Evolutionary conservation across 2,113 vertebrate genomes (phyloP), one percentile per base, ranked within the genome.

Genomic region (Ornithorhynchus anatinus): DNA sequence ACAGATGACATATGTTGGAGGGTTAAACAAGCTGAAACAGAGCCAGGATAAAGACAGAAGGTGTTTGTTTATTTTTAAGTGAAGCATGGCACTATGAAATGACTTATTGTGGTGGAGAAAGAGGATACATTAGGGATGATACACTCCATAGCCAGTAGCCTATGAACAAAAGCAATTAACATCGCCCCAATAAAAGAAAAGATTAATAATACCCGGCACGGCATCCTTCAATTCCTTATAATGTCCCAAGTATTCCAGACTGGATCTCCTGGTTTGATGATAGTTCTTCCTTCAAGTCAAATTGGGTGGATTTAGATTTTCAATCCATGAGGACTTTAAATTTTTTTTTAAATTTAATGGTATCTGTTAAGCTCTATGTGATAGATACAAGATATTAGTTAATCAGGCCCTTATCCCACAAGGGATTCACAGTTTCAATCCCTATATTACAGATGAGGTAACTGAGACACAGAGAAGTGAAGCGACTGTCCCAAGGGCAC

Each of bases 51-150:
- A 56, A 84, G 79, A 85, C 80, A 86, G 77, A 85, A 84, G 62
- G 48, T 64, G 51, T 86, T 89, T 83, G 67, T 81, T 87, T 81
- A 60, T 74, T 74, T 86, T 86, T 51, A 83, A 81, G 72, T 64
- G 74, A 59, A 71, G 27, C 64, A 5, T 38, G 62, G 56, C 27
- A n/a, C 52, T 63, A 17, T 40, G 17, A 47, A 77, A 67, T 52
- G 33, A 54, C 48, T 59, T 31, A 42, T 1, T 33, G 15, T 33
- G n/a, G 27, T 38, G 69, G 57, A n/a, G 60, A 74, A 61, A 36
- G 47, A 59, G 50, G 59, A 35, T 6, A 33, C 33, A 9, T 61
- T 45, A 29, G 42, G 57, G 27, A 38, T 0, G 31, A 10, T 12
- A 1, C 8, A 16, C 45, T 68, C 16, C 53, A 44, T 20, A 53